These are phyloP conservation scores for Thunnus thynnus DNA, from an alignment of 2,113 vertebrate species.

Conservation along the genomic window DNA sequence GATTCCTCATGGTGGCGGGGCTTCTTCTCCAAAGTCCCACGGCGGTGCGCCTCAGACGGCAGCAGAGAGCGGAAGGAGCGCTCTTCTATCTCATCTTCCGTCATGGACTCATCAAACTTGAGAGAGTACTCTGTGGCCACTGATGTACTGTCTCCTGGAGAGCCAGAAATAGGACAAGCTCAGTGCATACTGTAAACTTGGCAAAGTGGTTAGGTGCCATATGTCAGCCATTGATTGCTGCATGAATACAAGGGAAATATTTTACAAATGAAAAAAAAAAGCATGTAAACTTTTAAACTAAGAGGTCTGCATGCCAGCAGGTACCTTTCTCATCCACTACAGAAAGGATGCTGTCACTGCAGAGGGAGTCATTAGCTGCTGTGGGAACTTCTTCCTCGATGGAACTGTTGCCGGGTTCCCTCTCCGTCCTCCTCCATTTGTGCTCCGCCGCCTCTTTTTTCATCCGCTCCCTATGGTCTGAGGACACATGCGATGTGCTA, in stretches of 20 bases:
- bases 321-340: conserved; percentile 91
- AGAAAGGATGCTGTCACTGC: conserved; percentile 87
- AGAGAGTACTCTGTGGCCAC: conserved; percentile 92
- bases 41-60: conserved; percentile 95
- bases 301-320: neutral
- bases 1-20: conserved; percentile 88
- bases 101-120: conserved; percentile 96
- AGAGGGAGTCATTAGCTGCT: conserved; percentile 88
- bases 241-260: neutral
- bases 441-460: conserved; percentile 76
- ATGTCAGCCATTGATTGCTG: neutral
- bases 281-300: neutral
- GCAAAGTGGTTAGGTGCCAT: neutral
- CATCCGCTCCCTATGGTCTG: conserved; percentile 81
- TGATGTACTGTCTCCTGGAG: conserved; percentile 88
- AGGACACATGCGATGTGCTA: conserved; percentile 82
- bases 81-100: conserved; percentile 96
- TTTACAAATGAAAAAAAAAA: neutral
- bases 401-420: conserved; percentile 81
- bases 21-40: conserved; percentile 92
- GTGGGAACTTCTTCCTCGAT: conserved; percentile 89
- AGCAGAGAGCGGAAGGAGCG: conserved; percentile 94
- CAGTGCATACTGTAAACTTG: neutral
- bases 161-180: neutral
- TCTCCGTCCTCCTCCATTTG: conserved; percentile 81